Base-by-base conservation (phyloP, 2,888 invertebrate species). In the Mesochorus sp. region DNA sequence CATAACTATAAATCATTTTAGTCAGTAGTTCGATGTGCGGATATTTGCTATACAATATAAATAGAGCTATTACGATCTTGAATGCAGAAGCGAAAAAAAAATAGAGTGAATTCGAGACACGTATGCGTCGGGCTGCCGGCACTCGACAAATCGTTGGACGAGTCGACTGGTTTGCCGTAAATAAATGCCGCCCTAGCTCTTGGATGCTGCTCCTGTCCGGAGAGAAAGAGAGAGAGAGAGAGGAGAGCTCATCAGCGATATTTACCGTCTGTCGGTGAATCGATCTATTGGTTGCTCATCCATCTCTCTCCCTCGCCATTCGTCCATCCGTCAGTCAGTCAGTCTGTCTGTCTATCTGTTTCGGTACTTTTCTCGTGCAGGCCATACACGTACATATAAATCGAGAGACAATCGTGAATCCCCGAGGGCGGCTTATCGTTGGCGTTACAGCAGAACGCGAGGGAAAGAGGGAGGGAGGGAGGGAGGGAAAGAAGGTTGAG, bases 331-430 rank as follows among this genome's bases (percentile, higher is more conserved):
- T 44, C 24, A 34, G 12, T 10, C 57, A 6, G 19, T 64, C 37
- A 4, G 21, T n/a, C n/a, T 31, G 19, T 26, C 10, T n/a, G 44
- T 42, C 57, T 26, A 61, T 71, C 53, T 66, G 62, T 72, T 76
- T 78, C 61, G 70, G 61, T 71, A 55, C 74, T 53, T 72, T 57
- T 76, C 17, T 39, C 71, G 34, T 49, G 37, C 53, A 39, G 57
- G 64, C 24, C 81, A 78, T 80, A 76, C 76, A 81, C 37, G 42
- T 24, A 71, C 39, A 75, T 85, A 87, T 86, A 86, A 88, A 87
- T 87, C 87, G 86, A 88, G n/a, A n/a, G 88, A 89, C 86, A 88
- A 88, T 88, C 86, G 86, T 81, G 84, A 80, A 85, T 86, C 87
- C 88, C 87, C 82, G 79, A 84, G 87, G 88, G 84, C 85, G 85